These are phyloP conservation scores for Marasmarcha lunaedactyla DNA, from an alignment of 2,888 invertebrate species.

Conservation along the genomic window DNA sequence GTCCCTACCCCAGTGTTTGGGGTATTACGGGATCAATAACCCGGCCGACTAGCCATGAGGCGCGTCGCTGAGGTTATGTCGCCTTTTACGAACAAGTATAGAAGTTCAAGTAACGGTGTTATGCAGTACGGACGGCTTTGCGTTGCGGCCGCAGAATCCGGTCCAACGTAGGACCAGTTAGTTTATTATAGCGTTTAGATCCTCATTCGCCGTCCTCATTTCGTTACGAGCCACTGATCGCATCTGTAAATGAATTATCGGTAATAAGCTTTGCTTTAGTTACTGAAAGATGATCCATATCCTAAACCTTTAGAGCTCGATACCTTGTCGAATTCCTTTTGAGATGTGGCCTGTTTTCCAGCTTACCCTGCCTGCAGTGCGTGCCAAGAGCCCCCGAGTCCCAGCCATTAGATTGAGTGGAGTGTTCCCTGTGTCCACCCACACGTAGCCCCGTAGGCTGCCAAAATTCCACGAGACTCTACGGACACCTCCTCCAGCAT, in stretches of 20 bases:
- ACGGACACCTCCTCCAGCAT: slow-evolving; percentile 70
- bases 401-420: slow-evolving; percentile 72
- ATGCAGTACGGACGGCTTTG: slow-evolving; percentile 43
- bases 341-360: slow-evolving; percentile 70
- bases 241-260: slow-evolving; percentile 58
- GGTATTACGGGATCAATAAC: slow-evolving; percentile 65
- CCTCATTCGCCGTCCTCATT: slow-evolving; percentile 62
- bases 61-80: slow-evolving; percentile 67
- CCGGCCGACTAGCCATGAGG: slow-evolving; percentile 67
- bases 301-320: slow-evolving; percentile 62
- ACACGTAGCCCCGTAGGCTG: slow-evolving; percentile 68
- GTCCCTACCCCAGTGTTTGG: slow-evolving; percentile 54
- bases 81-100: slow-evolving; percentile 53
- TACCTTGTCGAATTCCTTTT: slow-evolving; percentile 61
- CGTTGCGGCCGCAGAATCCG: slow-evolving; percentile 58
- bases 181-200: slow-evolving; percentile 57
- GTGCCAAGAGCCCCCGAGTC: slow-evolving; percentile 69
- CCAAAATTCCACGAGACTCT: slow-evolving; percentile 67
- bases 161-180: slow-evolving; percentile 57
- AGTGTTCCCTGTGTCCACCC: slow-evolving; percentile 67
- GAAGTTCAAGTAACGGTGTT: slow-evolving; percentile 68
- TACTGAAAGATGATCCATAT: slow-evolving; percentile 38
- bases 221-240: slow-evolving; percentile 50
- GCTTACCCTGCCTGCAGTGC: slow-evolving; percentile 72
- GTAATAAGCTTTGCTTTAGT: slow-evolving; percentile 55